A percentile compares a stretch with the other conserved stretches of the same genome.
These are phyloP conservation scores for Brachypodius melanocephalos DNA, from an alignment of 2,113 vertebrate species.

Conservation along the genomic window DNA sequence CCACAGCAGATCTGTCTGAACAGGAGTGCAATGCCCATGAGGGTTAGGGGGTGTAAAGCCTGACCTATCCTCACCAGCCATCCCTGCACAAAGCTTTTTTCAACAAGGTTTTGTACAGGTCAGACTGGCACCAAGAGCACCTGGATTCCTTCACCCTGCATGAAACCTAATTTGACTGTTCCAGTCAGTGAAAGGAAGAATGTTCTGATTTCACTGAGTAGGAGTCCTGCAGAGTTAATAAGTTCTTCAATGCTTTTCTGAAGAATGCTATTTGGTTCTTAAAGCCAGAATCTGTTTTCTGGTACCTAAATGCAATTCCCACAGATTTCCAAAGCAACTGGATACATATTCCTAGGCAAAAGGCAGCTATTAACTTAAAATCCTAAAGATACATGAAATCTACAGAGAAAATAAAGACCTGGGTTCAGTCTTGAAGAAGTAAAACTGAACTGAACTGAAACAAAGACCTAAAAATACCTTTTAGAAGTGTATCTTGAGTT, in stretches of 20 bases:
- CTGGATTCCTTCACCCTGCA: neutral
- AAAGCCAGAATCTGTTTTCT: neutral
- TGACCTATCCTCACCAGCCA: neutral
- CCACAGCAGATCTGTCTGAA: neutral
- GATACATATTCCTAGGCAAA: neutral
- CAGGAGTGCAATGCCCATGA: neutral
- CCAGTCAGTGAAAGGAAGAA: neutral
- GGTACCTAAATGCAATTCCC: neutral
- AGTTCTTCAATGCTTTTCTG: neutral
- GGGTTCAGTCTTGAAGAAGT: neutral
- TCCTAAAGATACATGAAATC: neutral
- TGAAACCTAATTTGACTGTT: neutral
- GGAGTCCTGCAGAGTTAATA: slow-evolving; percentile 15
- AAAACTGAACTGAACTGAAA: neutral
- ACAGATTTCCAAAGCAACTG: neutral
- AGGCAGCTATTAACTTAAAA: neutral
- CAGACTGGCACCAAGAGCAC: neutral
- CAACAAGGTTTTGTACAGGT: neutral
- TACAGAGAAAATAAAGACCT: neutral
- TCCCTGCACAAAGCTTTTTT: neutral
- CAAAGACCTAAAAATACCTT: neutral
- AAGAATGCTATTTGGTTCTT: neutral
- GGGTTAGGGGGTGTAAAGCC: neutral
- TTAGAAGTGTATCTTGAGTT: neutral
- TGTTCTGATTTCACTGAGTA: neutral